Percentiles rank a stretch among this genome's conserved stretches.
These are phyloP conservation scores for Tribolium castaneum DNA, from an alignment of 1,140 invertebrate species.

Conservation along the genomic window DNA sequence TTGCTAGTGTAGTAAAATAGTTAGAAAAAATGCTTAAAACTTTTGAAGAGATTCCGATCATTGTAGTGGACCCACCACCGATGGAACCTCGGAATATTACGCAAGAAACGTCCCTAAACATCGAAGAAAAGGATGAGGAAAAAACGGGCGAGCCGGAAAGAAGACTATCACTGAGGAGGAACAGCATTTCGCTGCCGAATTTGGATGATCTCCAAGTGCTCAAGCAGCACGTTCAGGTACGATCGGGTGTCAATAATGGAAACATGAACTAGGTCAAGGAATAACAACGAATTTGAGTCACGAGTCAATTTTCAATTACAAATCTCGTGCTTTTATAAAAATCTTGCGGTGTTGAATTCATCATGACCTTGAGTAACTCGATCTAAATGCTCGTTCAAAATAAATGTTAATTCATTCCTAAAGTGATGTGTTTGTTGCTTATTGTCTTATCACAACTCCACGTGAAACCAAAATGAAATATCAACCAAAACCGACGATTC, in stretches of 20 bases:
- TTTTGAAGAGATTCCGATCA: constrained; percentile 36
- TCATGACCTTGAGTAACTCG: constrained; percentile 24
- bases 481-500: not conserved
- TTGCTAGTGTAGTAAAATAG: not conserved
- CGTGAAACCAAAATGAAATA: not conserved
- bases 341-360: not conserved
- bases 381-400: constrained; percentile 19
- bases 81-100: not conserved
- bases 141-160: not conserved
- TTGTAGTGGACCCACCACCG: constrained; percentile 35
- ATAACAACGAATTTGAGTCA: not conserved
- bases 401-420: constrained; percentile 17
- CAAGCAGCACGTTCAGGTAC: constrained; percentile 45
- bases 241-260: not conserved
- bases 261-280: not conserved
- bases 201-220: constrained; percentile 56
- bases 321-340: not conserved
- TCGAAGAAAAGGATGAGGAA: not conserved
- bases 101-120: not conserved
- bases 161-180: constrained; percentile 50
- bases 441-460: not conserved
- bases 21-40: constrained; percentile 9
- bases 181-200: constrained; percentile 60
- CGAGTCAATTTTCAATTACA: not conserved
- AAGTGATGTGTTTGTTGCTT: not conserved